phyloP scores from a whole-genome alignment of 2,113 vertebrate genomes.

The rabbit (Oryctolagus cuniculus) region mOryCun1.1 NC_091438.1:43348501-43349000 shows the following conservation, averaged over 20 bases:
- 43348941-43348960: not conserved
- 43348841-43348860: not conserved
- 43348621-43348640: constrained; percentile 70
- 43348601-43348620: constrained; percentile 29
- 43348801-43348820: not conserved
- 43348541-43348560: constrained; percentile 19
- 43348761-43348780: not conserved
- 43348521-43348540: not conserved
- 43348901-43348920: not conserved
- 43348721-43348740: not conserved
- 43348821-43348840: not conserved
- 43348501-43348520: constrained; percentile 7
- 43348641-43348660: not conserved
- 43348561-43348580: constrained; percentile 66
- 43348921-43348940: not conserved
- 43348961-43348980: not conserved
- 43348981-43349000: not conserved
- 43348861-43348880: not conserved
- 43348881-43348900: not conserved
- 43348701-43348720: constrained; percentile 53
- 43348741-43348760: not conserved
- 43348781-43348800: not conserved
- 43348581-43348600: not conserved
- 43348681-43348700: not conserved
- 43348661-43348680: not conserved